These are phyloP conservation scores for Baronia brevicornis DNA, from an alignment of 2,888 invertebrate species.

Conservation along the genomic window DNA sequence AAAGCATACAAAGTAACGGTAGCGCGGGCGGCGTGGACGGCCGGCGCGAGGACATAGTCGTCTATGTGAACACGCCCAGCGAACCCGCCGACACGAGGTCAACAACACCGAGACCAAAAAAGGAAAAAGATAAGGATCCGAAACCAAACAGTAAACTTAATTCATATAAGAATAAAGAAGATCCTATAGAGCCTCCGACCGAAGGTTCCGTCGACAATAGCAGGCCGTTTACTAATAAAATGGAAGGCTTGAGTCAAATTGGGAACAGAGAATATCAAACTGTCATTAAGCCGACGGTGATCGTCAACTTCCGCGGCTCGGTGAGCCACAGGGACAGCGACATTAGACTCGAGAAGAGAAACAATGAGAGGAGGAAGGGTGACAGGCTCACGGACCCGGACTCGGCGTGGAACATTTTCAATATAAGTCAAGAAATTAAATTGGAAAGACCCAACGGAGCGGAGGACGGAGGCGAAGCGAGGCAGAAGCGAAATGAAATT, in stretches of 20 bases:
- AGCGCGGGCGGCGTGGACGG: slow-evolving; percentile 26
- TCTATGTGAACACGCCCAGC: slow-evolving; percentile 45
- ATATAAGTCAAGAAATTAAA: slow-evolving; percentile 65
- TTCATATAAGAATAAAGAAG: slow-evolving; percentile 27
- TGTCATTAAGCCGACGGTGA: slow-evolving; percentile 64
- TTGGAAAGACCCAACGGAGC: slow-evolving; percentile 33
- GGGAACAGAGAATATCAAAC: slow-evolving; percentile 66
- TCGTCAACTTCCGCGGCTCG: slow-evolving; percentile 60
- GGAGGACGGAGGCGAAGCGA: slow-evolving; percentile 5
- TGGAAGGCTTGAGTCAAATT: slow-evolving; percentile 65
- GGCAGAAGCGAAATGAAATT: slow-evolving; percentile 20
- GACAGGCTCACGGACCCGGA: slow-evolving; percentile 29
- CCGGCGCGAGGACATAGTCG: slow-evolving; percentile 45
- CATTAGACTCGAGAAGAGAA: slow-evolving; percentile 45
- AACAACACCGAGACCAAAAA: slow-evolving; percentile 44
- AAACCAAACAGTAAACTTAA: slow-evolving; percentile 28
- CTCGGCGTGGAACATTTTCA: slow-evolving; percentile 42
- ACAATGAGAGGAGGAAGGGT: slow-evolving; percentile 31
- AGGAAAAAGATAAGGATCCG: slow-evolving; percentile 28
- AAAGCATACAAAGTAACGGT: slow-evolving; percentile 36
- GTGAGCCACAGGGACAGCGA: slow-evolving; percentile 57
- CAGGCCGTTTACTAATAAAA: slow-evolving; percentile 45
- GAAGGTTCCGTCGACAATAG: slow-evolving; percentile 19
- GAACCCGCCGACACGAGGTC: slow-evolving; percentile 29
- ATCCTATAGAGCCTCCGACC: slow-evolving; percentile 22